Evolutionary conservation across 2,797 vertebrate genomes (phyloP).

Genomic region (Odontamblyopus lacepedii): DNA sequence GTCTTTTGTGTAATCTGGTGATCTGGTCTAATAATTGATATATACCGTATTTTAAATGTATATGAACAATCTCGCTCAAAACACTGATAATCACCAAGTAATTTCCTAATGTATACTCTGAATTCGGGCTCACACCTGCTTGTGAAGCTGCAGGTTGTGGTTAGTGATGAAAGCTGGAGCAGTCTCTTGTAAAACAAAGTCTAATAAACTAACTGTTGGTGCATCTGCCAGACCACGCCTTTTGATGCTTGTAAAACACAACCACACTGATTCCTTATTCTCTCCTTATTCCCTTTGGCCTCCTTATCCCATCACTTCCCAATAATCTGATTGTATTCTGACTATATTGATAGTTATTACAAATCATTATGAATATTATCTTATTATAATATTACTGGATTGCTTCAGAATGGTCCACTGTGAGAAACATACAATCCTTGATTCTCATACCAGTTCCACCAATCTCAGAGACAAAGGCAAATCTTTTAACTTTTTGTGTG

Average conservation of each 20-base stretch:
- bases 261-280: constrained; percentile 39
- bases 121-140: constrained; percentile 17
- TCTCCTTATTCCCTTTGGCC: constrained; percentile 37
- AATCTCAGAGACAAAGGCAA: background rate
- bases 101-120: background rate
- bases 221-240: constrained; percentile 53
- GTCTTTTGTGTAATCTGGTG: background rate
- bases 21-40: background rate
- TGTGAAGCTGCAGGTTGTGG: constrained; percentile 8
- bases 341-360: background rate
- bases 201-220: constrained; percentile 59
- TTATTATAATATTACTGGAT: background rate
- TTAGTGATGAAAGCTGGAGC: constrained; percentile 30
- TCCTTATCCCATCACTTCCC: background rate
- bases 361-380: background rate
- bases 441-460: background rate
- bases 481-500: background rate
- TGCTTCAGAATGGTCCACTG: background rate
- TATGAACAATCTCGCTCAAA: background rate
- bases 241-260: constrained; percentile 62
- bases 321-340: background rate
- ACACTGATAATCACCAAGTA: background rate
- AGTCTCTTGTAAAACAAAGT: constrained; percentile 46
- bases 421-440: background rate
- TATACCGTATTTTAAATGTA: no score